Evolutionary conservation across 2,113 vertebrate genomes (phyloP), one percentile per base, ranked within the genome.

Genomic region (Spea multiplicata): DNA sequence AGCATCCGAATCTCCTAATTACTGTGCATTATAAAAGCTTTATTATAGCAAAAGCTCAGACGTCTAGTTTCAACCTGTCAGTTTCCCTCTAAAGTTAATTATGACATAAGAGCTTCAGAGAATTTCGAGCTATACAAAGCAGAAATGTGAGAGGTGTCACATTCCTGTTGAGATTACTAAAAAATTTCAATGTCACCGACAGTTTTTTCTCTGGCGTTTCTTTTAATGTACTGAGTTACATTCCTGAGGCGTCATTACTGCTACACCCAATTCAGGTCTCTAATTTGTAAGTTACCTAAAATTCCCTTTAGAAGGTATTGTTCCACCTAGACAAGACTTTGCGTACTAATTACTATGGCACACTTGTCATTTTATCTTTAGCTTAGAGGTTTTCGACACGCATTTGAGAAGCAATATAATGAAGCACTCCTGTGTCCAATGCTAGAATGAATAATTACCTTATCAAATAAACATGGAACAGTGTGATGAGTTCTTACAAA

Each of bases 31-130:
- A 44, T 61, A 8, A 70, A 44, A 8, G 46, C 55, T 68, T 61
- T 59, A 17, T 46, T 69, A 62, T 45, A 77, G 66, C 10, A 46
- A 3, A 6, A 10, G 53, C 66, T 73, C 6, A 73, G 57, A 78
- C 57, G 66, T 57, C 61, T 65, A 48, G 78, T 80, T 74, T 74
- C 17, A 74, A 30, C 52, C 71, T 80, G 71, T 61, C 64, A 68
- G 64, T 78, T 69, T 77, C 12, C 74, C 49, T 67, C 17, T 10
- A 30, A 46, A 68, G 45, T 48, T 66, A 66, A 73, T 73, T 66
- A 66, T 68, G 45, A 73, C 71, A 80, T 67, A 74, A 68, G 45
- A 10, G 17, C 45, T 16, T 46, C 3, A 67, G 65, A 78, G 48
- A 73, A 68, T 73, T 57, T 71, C 46, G 12, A 66, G 12, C 64